Base-by-base conservation (phyloP, 2,113 vertebrate species). In the Stictonetta naevosa region DNA sequence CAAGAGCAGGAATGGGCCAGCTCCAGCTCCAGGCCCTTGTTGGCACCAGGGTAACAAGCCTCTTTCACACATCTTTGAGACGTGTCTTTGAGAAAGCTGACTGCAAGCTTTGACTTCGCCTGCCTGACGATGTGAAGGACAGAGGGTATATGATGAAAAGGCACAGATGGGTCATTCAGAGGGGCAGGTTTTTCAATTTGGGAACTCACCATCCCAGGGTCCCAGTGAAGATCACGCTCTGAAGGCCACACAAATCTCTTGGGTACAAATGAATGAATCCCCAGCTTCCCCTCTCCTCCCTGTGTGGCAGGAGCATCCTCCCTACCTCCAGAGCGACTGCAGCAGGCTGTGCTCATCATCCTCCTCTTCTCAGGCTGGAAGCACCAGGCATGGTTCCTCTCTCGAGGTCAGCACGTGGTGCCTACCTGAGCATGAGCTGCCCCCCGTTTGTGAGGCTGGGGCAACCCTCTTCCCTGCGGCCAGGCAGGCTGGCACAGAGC, bases 41-140 rank as follows among this genome's bases (percentile, higher is more conserved):
- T 83, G 72, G 80, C 78, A 87, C 31, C 71, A 84, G 64, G 2
- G 14, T 8, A 78, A 74, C 46, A 95, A 76, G 77, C 66, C 56
- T 52, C 33, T 90, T 64, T 71, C 58, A 58, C 28, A 34, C 18
- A 3, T 62, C 92, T 83, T 83, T 69, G 42, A 91, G 63, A 75
- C 15, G 33, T 0, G 4, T 73, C 38, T 86, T 84, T 63, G 64
- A 93, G 74, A 95, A 89, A 90, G 66, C 73, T 83, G 62, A 69
- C 53, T 83, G 28, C 20, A 92, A 86, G 88, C 86, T 95, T 86
- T 90, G 88, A 82, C 95, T 93, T 31, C 75, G 60, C 94, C 64
- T 83, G 81, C 46, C 34, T 80, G 60, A 76, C 77, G 92, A 86
- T 13, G 56, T 34, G 64, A 93, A 80, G 59, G 55, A 81, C 73